These are phyloP conservation scores for Agrilus biguttatus DNA, from an alignment of 2,888 invertebrate species.

Conservation along the genomic window DNA sequence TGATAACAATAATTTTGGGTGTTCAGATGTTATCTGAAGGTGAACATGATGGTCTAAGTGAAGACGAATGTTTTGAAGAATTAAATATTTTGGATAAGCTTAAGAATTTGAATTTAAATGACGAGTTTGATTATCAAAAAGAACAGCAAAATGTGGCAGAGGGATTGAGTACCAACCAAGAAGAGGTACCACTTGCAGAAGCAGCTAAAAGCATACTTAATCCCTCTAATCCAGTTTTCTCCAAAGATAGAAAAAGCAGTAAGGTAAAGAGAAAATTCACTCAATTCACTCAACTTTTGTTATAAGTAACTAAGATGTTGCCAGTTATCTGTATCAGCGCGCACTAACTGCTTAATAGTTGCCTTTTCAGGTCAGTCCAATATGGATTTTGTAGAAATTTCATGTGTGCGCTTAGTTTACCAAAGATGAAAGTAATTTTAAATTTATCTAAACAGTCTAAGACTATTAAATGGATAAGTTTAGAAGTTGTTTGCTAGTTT, in stretches of 20 bases:
- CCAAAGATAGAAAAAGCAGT: slow-evolving; percentile 42
- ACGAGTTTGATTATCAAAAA: slow-evolving; percentile 12
- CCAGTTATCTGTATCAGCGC: too few species aligned
- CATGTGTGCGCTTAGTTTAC: too few species aligned
- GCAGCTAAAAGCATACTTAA: slow-evolving; percentile 49
- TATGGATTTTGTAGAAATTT: too few species aligned
- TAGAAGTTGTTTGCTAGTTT: too few species aligned
- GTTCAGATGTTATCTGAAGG: slow-evolving; percentile 37
- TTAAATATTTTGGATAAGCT: slow-evolving; percentile 50
- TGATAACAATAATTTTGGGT: neutral
- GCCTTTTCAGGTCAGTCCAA: too few species aligned
- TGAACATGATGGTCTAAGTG: slow-evolving; percentile 20
- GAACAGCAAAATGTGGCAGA: slow-evolving; percentile 14
- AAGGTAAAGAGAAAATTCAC: slow-evolving; percentile 31
- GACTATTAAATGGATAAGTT: too few species aligned
- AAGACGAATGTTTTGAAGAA: slow-evolving; percentile 30
- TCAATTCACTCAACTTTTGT: too few species aligned
- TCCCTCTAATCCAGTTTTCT: slow-evolving; percentile 58
- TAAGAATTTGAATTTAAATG: slow-evolving; percentile 42
- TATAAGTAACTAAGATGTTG: too few species aligned
- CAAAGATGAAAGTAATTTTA: too few species aligned
- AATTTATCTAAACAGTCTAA: too few species aligned
- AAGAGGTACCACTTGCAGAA: slow-evolving; percentile 36
- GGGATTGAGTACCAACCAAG: slow-evolving; percentile 17
- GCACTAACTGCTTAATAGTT: too few species aligned